These are phyloP conservation scores for Proales similis DNA, from an alignment of 1,140 invertebrate species.

Conservation along the genomic window DNA sequence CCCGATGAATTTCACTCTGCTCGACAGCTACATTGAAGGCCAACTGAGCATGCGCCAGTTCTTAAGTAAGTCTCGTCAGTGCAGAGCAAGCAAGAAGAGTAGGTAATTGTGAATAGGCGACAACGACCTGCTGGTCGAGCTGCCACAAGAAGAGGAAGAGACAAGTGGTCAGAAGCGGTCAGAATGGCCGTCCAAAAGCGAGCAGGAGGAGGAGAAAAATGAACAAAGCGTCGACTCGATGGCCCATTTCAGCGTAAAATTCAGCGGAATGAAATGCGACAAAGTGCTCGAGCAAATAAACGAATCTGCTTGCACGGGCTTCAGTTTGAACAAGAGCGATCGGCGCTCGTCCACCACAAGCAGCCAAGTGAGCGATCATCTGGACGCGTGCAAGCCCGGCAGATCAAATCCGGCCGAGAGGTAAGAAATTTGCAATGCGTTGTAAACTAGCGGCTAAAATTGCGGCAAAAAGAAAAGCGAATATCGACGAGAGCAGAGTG, in stretches of 20 bases:
- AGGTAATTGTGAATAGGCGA: no score
- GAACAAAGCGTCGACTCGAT: slow-evolving; percentile 1
- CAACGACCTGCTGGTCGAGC: not conserved
- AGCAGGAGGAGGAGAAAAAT: no score
- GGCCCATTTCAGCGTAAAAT: not conserved
- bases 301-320: no score
- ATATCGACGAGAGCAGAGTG: no score
- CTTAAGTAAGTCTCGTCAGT: not conserved
- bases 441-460: not conserved
- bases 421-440: not conserved
- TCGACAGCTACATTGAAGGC: slow-evolving; percentile 7
- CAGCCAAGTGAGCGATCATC: no score
- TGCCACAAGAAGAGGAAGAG: not conserved
- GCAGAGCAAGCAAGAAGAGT: not conserved
- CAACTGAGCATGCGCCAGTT: slow-evolving; percentile 12
- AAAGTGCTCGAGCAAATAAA: no score
- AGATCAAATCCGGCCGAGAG: slow-evolving; percentile 18
- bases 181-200: not conserved
- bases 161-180: not conserved
- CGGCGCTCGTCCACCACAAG: no score
- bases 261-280: no score
- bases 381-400: not conserved
- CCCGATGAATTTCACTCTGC: slow-evolving; percentile 17
- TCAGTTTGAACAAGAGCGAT: no score
- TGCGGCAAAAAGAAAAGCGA: slow-evolving; percentile 10